phyloP scores from a whole-genome alignment of 2,888 invertebrate species.

The Andrena chrysosceles region DNA sequence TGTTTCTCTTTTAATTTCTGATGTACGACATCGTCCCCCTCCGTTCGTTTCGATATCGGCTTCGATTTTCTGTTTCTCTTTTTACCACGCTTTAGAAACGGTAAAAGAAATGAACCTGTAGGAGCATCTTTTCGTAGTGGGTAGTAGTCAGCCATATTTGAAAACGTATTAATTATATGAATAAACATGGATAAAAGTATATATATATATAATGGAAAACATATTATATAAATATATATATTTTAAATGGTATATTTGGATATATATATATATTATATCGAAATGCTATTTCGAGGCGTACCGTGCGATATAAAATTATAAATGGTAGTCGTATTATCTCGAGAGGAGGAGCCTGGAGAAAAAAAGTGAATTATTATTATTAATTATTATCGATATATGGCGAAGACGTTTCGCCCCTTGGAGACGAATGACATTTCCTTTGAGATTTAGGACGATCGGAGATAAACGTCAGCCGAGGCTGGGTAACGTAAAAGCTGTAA shows the following conservation, averaged over 20 bases:
- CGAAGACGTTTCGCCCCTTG: constrained; percentile 63
- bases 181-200: constrained; percentile 78
- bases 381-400: constrained; percentile 11
- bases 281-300: constrained; percentile 66
- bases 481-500: constrained; percentile 81
- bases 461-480: constrained; percentile 67
- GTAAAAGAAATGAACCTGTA: constrained; percentile 65
- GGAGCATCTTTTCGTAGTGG: constrained; percentile 74
- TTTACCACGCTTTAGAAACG: constrained; percentile 58
- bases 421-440: constrained; percentile 44
- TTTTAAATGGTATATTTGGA: constrained; percentile 80
- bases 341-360: constrained; percentile 59
- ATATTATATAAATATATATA: constrained; percentile 78
- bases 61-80: constrained; percentile 34
- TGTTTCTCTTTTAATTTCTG: constrained; percentile 14
- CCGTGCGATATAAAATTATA: constrained; percentile 54
- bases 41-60: constrained; percentile 22
- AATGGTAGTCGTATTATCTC: constrained; percentile 64
- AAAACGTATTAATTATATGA: constrained; percentile 80
- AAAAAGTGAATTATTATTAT: constrained; percentile 41
- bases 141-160: constrained; percentile 81
- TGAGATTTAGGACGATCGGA: constrained; percentile 55
- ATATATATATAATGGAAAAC: constrained; percentile 78
- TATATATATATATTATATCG: constrained; percentile 75
- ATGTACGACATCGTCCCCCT: not conserved